Evolutionary conservation across 2,888 invertebrate genomes (phyloP), one percentile per base, ranked within the genome.

Genomic region (Criorhina ranunculi): DNA sequence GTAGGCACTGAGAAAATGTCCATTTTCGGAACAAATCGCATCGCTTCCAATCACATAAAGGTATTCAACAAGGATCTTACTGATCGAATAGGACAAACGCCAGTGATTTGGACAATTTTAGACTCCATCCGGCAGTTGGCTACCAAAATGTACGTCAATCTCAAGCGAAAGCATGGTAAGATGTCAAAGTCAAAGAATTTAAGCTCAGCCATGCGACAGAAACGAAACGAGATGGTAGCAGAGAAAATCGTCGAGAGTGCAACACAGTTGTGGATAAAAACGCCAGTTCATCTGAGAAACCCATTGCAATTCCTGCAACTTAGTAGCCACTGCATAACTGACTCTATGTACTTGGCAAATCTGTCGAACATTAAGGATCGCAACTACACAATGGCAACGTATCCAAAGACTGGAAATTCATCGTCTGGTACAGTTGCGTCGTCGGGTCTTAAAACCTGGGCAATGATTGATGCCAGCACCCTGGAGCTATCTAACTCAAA

Each of bases 1-100:
- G 82, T 88, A n/a, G 88, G 88, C 17, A 87, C 88, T 3, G 88
- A 88, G n/a, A 88, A 88, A 76, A 89, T 89, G 87, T 89, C 89
- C 4, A 88, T 89, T n/a, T 89, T 89, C 46, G 89, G 89, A 9
- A 86, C 88, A 7, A 86, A 87, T 15, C 83, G 88, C 29, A 86
- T 87, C 1, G 87, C 88, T 6, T 87, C 88, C n/a, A 88, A 88
- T 78, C 88, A 88, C 69, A 76, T 88, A 6, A 88, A 88, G 55
- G 86, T 86, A 4, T 89, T 89, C 59, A 88, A 88, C 44, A 88
- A 87, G 29, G 89, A 89, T 33, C 64, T 89, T 5, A 53, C 85
- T 4, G 86, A 86, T 29, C 24, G 66, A 15, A 85, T 88, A 4
- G 87, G 86, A 2, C 69, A 83, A 42, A 88, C 79, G 42, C 88